These are phyloP conservation scores for Hoplodrina blanda DNA, from an alignment of 2,888 invertebrate genomes.

Conservation along the genomic window DNA sequence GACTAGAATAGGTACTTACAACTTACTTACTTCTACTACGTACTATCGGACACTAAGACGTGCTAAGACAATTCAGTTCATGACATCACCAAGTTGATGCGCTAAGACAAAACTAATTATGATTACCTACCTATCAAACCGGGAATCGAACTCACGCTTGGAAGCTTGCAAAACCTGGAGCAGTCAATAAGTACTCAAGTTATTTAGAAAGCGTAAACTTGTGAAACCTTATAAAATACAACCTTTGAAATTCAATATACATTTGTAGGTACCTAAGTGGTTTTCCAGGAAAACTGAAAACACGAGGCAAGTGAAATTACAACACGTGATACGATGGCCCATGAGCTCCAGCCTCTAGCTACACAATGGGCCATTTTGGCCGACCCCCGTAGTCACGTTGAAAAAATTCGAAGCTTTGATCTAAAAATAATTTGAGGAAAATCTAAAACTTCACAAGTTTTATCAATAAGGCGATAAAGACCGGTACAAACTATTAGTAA, in stretches of 20 bases:
- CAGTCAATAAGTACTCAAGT: neutral
- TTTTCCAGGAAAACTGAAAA: conserved; percentile 32
- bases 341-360: neutral
- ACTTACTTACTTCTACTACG: no score
- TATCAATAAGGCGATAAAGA: neutral
- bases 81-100: no score
- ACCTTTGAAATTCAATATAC: conserved; percentile 20
- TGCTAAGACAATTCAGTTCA: no score
- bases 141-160: conserved; percentile 9
- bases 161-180: neutral
- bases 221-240: conserved; percentile 13
- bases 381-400: neutral
- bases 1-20: no score
- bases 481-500: neutral
- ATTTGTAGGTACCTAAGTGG: neutral
- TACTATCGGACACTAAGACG: no score
- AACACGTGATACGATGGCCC: conserved; percentile 29
- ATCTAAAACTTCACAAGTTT: neutral
- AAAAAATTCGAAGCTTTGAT: neutral
- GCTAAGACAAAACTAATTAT: no score
- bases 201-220: conserved; percentile 6
- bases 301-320: conserved; percentile 17
- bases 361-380: conserved; percentile 29
- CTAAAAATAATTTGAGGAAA: neutral
- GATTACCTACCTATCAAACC: conserved; percentile 2